Base-by-base conservation (phyloP, 2,797 vertebrate genomes). In the Spinus olivaceus region DNA sequence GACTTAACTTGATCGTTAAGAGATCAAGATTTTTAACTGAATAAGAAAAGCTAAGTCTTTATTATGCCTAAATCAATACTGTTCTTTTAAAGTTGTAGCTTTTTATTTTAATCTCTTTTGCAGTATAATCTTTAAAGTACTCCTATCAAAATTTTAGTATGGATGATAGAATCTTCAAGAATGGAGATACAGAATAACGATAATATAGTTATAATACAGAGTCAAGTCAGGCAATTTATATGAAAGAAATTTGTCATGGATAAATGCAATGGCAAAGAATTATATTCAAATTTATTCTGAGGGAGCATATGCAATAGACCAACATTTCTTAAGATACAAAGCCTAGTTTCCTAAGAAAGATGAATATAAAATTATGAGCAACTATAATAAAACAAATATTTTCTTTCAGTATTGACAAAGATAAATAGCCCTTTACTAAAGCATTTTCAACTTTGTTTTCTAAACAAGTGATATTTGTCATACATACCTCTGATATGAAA, bases 1-100 rank as follows among this genome's bases (percentile, higher is more conserved):
- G 95, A 86, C 59, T 93, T 96, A 92, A 94, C 81, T 93, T 87
- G 42, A 94, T 42, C 10, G 2, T 74, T 94, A 94, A 72, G 63
- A 54, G 60, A 97, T 86, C 67, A 69, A 71, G 24, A 89, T 60
- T 94, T 86, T 67, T 71, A 96, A 96, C 67, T 69, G 81, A 90
- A 81, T 85, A 67, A 84, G 84, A 85, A 71, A 94, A 70, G 28
- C 18, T 74, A 71, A 33, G 23, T 57, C 72, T 92, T 92, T 56
- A 94, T 41, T 70, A 82, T 20, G 17, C 53, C 73, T 95, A 76
- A 95, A 80, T 56, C 12, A 84, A 90, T 51, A 88, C 14, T n/a
- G 15, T 60, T 89, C 76, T 79, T 95, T 81, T 78, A 50, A 84
- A 35, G 15, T 6, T 57, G 24, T 39, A 88, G 51, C n/a, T 88